phyloP scores from a whole-genome alignment of 2,888 invertebrate species.

The Patella ulyssiponensis region DNA sequence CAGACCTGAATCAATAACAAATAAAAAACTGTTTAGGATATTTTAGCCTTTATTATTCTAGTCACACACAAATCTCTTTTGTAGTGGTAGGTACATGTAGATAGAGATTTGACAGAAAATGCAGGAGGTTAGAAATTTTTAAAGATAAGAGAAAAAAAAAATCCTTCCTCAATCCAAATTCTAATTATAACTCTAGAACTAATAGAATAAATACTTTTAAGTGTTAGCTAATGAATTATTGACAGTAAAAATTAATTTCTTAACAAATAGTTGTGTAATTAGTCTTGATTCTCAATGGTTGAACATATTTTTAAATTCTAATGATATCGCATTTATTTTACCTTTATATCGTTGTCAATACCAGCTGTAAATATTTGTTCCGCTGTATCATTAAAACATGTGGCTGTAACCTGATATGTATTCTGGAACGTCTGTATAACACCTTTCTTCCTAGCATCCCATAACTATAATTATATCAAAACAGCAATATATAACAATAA shows the following conservation, averaged over 20 bases:
- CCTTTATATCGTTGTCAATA: slow-evolving; percentile 96
- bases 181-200: too few species aligned
- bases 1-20: slow-evolving; percentile 78
- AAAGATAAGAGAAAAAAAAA: too few species aligned
- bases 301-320: too few species aligned
- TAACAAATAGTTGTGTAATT: too few species aligned
- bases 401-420: slow-evolving; percentile 74
- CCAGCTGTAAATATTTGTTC: slow-evolving; percentile 96
- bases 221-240: too few species aligned
- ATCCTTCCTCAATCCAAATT: too few species aligned
- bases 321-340: slow-evolving; percentile 44
- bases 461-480: slow-evolving; percentile 68
- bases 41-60: neutral
- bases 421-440: slow-evolving; percentile 77
- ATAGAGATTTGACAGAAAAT: too few species aligned
- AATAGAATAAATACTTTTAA: too few species aligned
- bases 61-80: neutral
- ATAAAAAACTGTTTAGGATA: neutral
- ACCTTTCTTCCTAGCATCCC: slow-evolving; percentile 91
- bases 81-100: neutral
- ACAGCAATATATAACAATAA: neutral
- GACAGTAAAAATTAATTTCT: too few species aligned
- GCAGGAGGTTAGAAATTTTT: too few species aligned
- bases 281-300: too few species aligned
- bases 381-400: slow-evolving; percentile 94